Evolutionary conservation across 2,797 vertebrate genomes (phyloP).

Genomic region (Salmo trutta): DNA sequence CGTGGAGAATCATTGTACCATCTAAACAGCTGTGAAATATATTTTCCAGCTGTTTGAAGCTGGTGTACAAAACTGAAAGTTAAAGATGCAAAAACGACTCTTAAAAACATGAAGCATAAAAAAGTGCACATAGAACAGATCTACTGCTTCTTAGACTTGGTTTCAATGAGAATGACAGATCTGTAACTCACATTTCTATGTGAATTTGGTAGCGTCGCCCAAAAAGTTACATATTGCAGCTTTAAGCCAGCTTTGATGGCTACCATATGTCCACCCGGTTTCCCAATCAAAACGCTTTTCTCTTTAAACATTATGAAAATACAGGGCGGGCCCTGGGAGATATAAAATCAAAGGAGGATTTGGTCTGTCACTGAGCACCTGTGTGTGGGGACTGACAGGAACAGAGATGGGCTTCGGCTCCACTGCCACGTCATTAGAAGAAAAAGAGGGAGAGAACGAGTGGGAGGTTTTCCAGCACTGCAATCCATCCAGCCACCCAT

Average conservation of each 20-base stretch:
- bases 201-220: too few species aligned
- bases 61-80: too few species aligned
- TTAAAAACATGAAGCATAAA: too few species aligned
- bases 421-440: constrained; percentile 68
- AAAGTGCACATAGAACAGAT: too few species aligned
- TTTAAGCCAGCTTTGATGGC: constrained; percentile 56
- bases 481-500: constrained; percentile 47
- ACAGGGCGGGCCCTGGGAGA: constrained; percentile 59
- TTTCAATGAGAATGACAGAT: too few species aligned
- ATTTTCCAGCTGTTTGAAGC: too few species aligned
- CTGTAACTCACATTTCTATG: too few species aligned
- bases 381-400: constrained; percentile 63
- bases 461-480: constrained; percentile 67
- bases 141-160: too few species aligned
- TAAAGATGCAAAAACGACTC: too few species aligned
- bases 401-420: constrained; percentile 46
- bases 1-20: too few species aligned
- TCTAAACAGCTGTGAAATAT: too few species aligned
- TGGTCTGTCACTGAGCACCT: constrained; percentile 67
- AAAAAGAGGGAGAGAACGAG: constrained; percentile 34
- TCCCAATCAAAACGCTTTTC: constrained; percentile 61
- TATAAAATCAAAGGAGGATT: constrained; percentile 65
- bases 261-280: constrained; percentile 71
- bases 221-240: too few species aligned
- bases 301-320: constrained; percentile 65